Percentiles rank a stretch among this genome's conserved stretches.
Conservation (phyloP, 2,113 vertebrate genomes). For the Vombatus ursinus region DNA sequence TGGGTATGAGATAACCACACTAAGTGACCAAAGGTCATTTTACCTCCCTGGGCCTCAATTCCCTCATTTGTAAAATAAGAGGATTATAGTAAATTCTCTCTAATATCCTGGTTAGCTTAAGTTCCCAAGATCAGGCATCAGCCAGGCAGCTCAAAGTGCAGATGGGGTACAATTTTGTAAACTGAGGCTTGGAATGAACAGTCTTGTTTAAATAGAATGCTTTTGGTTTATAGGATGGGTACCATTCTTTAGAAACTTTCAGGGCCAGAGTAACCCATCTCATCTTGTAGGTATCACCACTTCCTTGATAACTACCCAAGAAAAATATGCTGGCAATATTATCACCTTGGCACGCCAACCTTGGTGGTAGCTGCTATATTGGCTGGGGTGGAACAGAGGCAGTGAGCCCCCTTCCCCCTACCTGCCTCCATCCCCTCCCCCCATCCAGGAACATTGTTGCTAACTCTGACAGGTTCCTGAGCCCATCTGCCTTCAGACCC, state of each 20-base stretch:
- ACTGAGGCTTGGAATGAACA: not conserved
- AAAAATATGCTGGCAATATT: too few relatives aligned
- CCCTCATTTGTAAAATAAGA: not conserved
- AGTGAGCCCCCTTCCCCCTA: not conserved
- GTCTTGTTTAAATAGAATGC: not conserved
- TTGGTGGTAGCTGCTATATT: not conserved
- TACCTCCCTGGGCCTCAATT: not conserved
- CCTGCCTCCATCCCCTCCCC: not conserved
- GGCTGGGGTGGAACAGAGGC: not conserved
- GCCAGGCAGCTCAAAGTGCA: not conserved
- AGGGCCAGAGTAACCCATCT: not conserved
- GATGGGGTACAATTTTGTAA: not conserved
- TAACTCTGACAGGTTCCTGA: too few relatives aligned
- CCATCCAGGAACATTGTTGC: not conserved
- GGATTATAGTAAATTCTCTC: not conserved
- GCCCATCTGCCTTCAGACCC: not conserved
- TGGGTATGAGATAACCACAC: too few relatives aligned
- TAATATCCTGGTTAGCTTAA: not conserved
- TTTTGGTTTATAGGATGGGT: not conserved
- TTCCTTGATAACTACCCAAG: not conserved
- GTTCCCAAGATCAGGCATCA: not conserved
- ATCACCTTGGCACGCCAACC: not conserved
- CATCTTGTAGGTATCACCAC: not conserved
- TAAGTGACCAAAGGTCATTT: not conserved
- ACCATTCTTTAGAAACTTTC: not conserved